phyloP scores from a whole-genome alignment of 2,888 invertebrate species.

The Rambutsinella grinnellia region DNA sequence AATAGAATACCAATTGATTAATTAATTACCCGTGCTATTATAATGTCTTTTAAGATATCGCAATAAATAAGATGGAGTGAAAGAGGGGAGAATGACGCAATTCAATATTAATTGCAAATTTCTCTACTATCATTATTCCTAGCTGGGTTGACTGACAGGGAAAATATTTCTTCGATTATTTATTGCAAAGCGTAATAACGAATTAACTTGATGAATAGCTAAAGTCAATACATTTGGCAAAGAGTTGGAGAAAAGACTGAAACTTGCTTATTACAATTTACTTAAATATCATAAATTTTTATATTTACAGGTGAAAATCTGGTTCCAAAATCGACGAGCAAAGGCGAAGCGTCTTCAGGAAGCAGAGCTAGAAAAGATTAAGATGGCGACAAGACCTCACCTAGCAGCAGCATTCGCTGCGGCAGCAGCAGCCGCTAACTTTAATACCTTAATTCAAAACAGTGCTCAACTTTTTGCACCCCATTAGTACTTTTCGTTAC shows the following conservation, averaged over 20 bases:
- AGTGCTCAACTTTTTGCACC: conserved; percentile 66
- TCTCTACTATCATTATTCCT: conserved; percentile 1
- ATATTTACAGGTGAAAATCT: conserved; percentile 70
- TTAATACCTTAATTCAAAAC: conserved; percentile 66
- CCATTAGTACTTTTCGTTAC: conserved; percentile 57
- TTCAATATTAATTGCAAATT: too few species aligned
- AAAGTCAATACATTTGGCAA: neutral
- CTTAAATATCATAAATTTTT: conserved; percentile 23
- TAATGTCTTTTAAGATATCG: conserved; percentile 3
- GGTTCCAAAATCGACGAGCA: conserved; percentile 70
- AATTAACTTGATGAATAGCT: neutral
- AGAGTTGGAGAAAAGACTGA: neutral
- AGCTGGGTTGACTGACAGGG: conserved; percentile 21
- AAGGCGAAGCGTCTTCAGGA: conserved; percentile 75
- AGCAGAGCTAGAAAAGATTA: conserved; percentile 74
- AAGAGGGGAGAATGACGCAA: too few species aligned
- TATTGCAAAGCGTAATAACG: too few species aligned
- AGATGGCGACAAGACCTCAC: conserved; percentile 72
- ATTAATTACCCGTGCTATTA: conserved; percentile 32
- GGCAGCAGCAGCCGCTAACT: conserved; percentile 65
- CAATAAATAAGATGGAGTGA: too few species aligned
- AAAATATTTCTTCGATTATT: too few species aligned
- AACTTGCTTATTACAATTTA: neutral
- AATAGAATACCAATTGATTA: conserved; percentile 46
- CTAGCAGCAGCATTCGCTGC: conserved; percentile 65